These are phyloP conservation scores for Coptodon bakossiorum DNA, from an alignment of 2,113 vertebrate species.

Conservation along the genomic window DNA sequence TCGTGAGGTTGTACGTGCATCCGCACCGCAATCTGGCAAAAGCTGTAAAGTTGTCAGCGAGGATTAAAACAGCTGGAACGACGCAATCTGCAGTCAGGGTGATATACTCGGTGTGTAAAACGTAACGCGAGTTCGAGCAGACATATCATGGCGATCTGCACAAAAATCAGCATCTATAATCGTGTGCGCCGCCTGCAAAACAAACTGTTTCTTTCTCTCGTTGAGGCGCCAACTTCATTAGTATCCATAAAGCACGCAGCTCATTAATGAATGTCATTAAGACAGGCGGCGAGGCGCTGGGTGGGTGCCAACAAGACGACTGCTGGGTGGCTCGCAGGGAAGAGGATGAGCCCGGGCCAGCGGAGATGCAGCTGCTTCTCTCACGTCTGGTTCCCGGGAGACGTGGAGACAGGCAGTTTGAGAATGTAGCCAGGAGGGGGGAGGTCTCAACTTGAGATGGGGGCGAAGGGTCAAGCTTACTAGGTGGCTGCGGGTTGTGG, in stretches of 20 bases:
- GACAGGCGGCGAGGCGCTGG: slow-evolving; percentile 25
- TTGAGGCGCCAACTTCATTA: slow-evolving; percentile 20
- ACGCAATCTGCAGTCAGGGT: background rate
- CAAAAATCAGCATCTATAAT: background rate
- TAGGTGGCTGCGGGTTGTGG: background rate
- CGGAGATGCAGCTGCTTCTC: slow-evolving; percentile 19
- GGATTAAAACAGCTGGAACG: background rate
- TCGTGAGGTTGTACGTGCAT: background rate
- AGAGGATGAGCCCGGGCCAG: background rate
- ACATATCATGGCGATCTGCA: background rate
- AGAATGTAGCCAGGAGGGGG: background rate
- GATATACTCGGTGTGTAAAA: background rate
- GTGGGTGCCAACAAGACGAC: slow-evolving; percentile 34
- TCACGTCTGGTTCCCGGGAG: background rate
- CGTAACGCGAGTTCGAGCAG: background rate
- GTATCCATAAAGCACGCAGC: slow-evolving; percentile 9
- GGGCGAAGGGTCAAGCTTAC: background rate
- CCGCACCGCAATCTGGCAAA: background rate
- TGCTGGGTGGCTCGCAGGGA: slow-evolving; percentile 4
- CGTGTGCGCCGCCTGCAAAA: background rate
- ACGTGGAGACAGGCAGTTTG: background rate
- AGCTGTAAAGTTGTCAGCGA: background rate
- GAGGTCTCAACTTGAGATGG: background rate
- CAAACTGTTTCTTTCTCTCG: background rate
- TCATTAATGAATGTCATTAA: slow-evolving; percentile 49